Conservation (phyloP, 2,113 vertebrate genomes). For the Ardeotis arabs region DNA sequence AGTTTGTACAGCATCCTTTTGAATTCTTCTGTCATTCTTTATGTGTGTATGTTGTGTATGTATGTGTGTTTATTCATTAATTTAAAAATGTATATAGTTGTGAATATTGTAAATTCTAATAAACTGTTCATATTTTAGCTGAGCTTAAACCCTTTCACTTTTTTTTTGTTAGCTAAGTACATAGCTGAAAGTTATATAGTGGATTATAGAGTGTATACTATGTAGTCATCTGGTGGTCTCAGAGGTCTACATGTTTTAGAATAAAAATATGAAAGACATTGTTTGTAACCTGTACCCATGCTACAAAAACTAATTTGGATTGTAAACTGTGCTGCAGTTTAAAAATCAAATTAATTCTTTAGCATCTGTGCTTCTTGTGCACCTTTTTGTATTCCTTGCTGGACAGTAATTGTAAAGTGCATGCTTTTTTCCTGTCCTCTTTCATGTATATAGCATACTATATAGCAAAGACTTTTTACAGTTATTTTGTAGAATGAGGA, state of each 20-base stretch:
- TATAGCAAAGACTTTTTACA: background rate
- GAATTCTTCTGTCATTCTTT: background rate
- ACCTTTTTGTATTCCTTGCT: background rate
- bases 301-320: background rate
- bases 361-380: background rate
- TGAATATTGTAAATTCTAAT: background rate
- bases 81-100: background rate
- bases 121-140: background rate
- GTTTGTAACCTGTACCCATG: background rate
- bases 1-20: rapidly evolving
- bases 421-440: background rate
- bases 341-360: background rate
- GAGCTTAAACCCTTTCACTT: background rate
- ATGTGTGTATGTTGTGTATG: background rate
- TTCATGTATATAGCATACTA: background rate
- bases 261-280: background rate
- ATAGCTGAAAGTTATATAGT: background rate
- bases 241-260: background rate
- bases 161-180: background rate
- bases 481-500: background rate
- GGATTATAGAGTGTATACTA: background rate
- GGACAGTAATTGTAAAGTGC: background rate
- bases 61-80: background rate
- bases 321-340: background rate
- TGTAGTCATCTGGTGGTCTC: background rate